Conservation (phyloP, 2,888 invertebrate genomes). For the Cylloceria caligata region DNA sequence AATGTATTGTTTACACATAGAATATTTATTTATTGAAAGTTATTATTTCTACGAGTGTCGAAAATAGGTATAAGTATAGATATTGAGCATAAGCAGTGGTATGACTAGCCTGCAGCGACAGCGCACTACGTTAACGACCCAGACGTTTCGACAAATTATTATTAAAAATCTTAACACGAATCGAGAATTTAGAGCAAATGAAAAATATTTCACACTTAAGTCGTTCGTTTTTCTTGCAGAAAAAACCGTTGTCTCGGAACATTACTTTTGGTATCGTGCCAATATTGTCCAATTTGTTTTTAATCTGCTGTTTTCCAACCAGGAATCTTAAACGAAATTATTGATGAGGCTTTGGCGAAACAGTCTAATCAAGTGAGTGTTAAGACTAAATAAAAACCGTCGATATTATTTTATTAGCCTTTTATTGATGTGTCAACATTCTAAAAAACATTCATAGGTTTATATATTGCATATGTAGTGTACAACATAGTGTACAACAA, state of each 20-base stretch:
- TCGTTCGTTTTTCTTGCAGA: background rate
- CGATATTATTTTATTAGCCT: background rate
- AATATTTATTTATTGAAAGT: too few relatives aligned
- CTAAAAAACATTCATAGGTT: background rate
- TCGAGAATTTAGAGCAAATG: background rate
- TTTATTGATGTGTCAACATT: background rate
- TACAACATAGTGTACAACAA: too few relatives aligned
- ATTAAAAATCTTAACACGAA: too few relatives aligned
- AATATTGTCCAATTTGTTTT: background rate
- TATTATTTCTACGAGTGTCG: too few relatives aligned
- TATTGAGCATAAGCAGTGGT: too few relatives aligned
- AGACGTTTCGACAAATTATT: too few relatives aligned
- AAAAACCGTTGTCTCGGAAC: background rate
- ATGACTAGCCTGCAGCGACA: too few relatives aligned
- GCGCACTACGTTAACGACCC: too few relatives aligned
- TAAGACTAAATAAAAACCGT: background rate
- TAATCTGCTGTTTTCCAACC: background rate
- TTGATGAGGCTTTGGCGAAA: background rate
- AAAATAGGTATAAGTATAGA: too few relatives aligned
- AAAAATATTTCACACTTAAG: slow-evolving; percentile 1
- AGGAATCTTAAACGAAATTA: background rate
- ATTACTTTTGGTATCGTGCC: background rate
- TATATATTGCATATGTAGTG: too few relatives aligned
- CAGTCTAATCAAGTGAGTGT: background rate
- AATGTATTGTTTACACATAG: too few relatives aligned